phyloP scores from a whole-genome alignment of 2,888 invertebrate genomes.

The Bugulina stolonifera region DNA sequence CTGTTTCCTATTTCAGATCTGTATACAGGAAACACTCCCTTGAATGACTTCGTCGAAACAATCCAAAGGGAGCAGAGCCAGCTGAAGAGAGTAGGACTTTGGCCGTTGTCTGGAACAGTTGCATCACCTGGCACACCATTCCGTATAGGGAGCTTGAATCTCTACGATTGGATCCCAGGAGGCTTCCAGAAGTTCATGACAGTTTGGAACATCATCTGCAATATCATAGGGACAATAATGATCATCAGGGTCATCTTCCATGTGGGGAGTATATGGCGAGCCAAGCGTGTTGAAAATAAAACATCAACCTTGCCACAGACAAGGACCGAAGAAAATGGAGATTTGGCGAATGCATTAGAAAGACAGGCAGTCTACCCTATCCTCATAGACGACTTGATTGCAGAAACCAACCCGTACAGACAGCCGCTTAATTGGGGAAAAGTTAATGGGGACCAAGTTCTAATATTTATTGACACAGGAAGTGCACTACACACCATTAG shows the following conservation, averaged over 20 bases:
- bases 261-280: no score
- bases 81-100: neutral
- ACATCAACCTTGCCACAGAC: no score
- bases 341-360: no score
- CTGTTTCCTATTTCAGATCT: neutral
- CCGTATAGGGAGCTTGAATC: neutral
- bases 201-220: neutral
- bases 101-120: neutral
- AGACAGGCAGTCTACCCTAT: neutral
- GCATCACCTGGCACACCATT: neutral
- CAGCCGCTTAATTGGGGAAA: no score
- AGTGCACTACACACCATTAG: neutral
- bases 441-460: neutral
- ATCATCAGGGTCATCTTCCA: neutral
- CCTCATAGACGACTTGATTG: neutral
- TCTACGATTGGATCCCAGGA: no score
- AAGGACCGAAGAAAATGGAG: no score
- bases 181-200: neutral
- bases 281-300: no score
- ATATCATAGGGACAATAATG: neutral
- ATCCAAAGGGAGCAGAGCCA: neutral
- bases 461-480: neutral
- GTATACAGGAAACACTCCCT: neutral
- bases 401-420: neutral
- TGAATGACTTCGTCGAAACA: no score